Evolutionary conservation across 2,797 vertebrate species (phyloP), one percentile per base, ranked within the genome.

Genomic region (Todus mexicanus): DNA sequence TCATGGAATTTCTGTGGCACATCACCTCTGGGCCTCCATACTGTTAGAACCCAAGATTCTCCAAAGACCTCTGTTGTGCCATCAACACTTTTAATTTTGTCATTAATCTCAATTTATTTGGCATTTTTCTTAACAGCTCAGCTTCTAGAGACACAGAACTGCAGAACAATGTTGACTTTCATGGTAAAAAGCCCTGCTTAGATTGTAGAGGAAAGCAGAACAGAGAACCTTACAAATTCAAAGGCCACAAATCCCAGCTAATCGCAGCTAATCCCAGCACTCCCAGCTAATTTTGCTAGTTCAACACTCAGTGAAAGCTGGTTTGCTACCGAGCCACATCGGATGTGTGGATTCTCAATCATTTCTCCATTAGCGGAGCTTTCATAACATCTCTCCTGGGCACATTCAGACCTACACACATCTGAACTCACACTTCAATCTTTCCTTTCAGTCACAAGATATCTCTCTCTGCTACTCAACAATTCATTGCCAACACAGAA

Each of bases 401-500:
- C 57, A 70, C 37, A 48, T 20, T 93, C 93, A 95, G 90, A 42
- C 81, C 66, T 66, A 68, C 88, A 92, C 86, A 87, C 1, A 27
- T 71, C 81, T 93, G 71, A 92, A 82, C 74, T 90, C 81, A 76
- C 65, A 53, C 78, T 93, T 95, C 89, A 92, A 2, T 64, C 89
- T 95, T 94, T 81, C 93, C 88, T 86, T 89, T 82, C 89, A 60
- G 89, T 84, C 87, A 93, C 69, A 87, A 93, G 94, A 45, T 84
- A 50, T 90, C 82, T 76, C 57, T 90, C 63, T 81, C 63, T 73
- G 73, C 86, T 73, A 79, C 90, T 87, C 84, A 82, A 38, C 51
- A 56, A 82, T 76, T 94, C 89, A 79, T 68, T 89, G 81, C 84
- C 6, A 18, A 89, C 53, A 31, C 16, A 82, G 84, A 19, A 82